phyloP scores from a whole-genome alignment of 2,113 vertebrate genomes.

The Notothenia coriiceps region DNA sequence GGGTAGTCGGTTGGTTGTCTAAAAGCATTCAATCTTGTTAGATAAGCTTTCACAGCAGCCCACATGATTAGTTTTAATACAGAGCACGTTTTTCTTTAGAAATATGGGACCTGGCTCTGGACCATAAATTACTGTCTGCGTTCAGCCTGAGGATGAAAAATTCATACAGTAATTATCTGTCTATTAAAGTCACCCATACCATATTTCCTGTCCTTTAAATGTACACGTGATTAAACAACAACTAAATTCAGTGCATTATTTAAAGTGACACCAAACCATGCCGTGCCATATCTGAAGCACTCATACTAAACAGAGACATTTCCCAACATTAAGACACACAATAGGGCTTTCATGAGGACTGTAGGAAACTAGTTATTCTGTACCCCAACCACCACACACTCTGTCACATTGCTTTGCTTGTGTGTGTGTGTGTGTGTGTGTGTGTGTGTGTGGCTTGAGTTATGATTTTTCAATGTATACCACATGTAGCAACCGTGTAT shows the following conservation, averaged over 20 bases:
- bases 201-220: slow-evolving; percentile 38
- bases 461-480: slow-evolving; percentile 72
- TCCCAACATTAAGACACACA: slow-evolving; percentile 63
- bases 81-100: slow-evolving; percentile 55
- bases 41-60: slow-evolving; percentile 59
- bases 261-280: slow-evolving; percentile 51
- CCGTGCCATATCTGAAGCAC: slow-evolving; percentile 55
- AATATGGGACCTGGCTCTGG: slow-evolving; percentile 17
- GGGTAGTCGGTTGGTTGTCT: slow-evolving; percentile 3
- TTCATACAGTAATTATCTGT: slow-evolving; percentile 9
- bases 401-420: slow-evolving; percentile 58
- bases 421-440: slow-evolving; percentile 24
- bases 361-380: slow-evolving; percentile 61
- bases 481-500: slow-evolving; percentile 70
- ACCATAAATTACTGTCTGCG: slow-evolving; percentile 40
- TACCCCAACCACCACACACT: slow-evolving; percentile 69
- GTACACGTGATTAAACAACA: slow-evolving; percentile 52
- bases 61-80: slow-evolving; percentile 61
- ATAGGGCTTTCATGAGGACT: slow-evolving; percentile 73
- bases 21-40: slow-evolving; percentile 51
- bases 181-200: slow-evolving; percentile 8
- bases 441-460: slow-evolving; percentile 59
- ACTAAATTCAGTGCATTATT: slow-evolving; percentile 51
- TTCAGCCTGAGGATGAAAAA: slow-evolving; percentile 59
- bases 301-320: slow-evolving; percentile 63